phyloP scores from a whole-genome alignment of 2,888 invertebrate genomes.

The Mythimna albipuncta region DNA sequence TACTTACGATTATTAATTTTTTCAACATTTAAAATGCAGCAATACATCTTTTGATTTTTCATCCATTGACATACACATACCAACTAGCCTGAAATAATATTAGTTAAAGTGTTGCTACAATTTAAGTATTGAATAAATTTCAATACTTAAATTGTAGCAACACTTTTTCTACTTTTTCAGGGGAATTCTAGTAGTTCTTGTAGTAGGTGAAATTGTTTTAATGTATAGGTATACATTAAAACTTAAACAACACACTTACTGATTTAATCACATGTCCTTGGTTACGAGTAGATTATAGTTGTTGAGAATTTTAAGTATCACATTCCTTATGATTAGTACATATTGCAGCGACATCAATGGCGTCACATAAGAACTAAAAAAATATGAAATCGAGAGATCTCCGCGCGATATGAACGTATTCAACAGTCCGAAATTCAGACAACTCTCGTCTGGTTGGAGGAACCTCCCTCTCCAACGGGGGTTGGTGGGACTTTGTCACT shows the following conservation, averaged over 20 bases:
- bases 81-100: not conserved
- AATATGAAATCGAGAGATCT: no score
- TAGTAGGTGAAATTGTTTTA: not conserved
- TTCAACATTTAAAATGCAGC: not conserved
- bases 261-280: slow-evolving; percentile 5
- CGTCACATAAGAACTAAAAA: no score
- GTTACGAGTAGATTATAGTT: not conserved
- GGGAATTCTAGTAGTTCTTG: not conserved
- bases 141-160: not conserved
- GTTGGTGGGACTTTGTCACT: no score
- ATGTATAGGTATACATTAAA: no score
- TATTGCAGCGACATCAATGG: no score
- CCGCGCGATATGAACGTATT: no score
- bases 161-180: not conserved
- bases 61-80: slow-evolving; percentile 7
- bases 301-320: not conserved
- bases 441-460: no score
- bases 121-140: no score
- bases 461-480: no score
- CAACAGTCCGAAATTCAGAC: no score
- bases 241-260: not conserved
- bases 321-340: no score
- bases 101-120: no score
- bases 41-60: not conserved
- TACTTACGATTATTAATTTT: not conserved